Evolutionary conservation across 1,140 invertebrate genomes (phyloP), one percentile per base, ranked within the genome.

Genomic region (Eulimnadia texana): DNA sequence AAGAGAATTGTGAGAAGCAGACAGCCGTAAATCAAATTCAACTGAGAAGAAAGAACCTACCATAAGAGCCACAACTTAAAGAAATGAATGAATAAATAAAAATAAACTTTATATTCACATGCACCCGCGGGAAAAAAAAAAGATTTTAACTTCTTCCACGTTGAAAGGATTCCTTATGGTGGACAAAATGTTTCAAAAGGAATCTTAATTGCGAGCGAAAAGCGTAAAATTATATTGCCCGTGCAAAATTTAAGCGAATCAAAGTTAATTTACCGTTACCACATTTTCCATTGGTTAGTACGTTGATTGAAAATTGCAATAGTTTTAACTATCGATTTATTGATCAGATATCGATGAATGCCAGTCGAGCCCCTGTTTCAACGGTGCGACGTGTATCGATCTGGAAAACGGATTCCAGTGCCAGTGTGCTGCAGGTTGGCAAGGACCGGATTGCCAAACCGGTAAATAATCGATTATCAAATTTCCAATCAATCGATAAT

Each of bases 331-430:
- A 63, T 47, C 19, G 20, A 66, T 70, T 70, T 68, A 69, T 55
- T 73, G 71, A 42, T 72, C n/a, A 79, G 84, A 87, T 72, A 71
- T 78, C 20, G 72, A 82, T 67, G 89, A 93, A 71, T 93, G 90
- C 69, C 79, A 79, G 23, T 86, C 82, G 6, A 80, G 82, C 65
- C 86, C 91, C 0, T 95, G 92, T 71, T 79, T 85, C 70, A 91
- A 95, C 74, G 86, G 85, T 54, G 92, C 87, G 42, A 87, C 82
- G 57, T 96, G 92, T 72, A 74, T 85, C 23, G 84, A 88, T 70
- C 74, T 84, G 54, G 79, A 83, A 59, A 81, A 87, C 68, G 79
- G 80, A 11, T 92, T 87, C 73, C 76, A 76, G 54, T 92, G 89
- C 72, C 77, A 83, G 51, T 92, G 89, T 73, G 80, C 82, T 11